Conservation (phyloP, 2,888 invertebrate species). For the Acrobasis consociella region DNA sequence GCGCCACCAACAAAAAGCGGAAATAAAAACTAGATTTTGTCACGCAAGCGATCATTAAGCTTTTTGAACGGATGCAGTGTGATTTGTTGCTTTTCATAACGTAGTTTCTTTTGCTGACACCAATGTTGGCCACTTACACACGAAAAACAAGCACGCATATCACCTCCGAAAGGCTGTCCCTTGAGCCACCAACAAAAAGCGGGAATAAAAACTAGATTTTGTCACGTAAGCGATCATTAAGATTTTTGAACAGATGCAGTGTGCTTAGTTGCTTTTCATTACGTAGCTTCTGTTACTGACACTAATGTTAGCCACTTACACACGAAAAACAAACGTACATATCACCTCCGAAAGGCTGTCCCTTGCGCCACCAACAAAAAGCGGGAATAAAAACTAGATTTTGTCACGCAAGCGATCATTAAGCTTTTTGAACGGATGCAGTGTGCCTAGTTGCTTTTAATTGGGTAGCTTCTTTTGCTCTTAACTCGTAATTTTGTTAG, state of each 20-base stretch:
- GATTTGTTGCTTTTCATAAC: constrained; percentile 67
- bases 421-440: constrained; percentile 65
- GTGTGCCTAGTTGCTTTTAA: constrained; percentile 61
- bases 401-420: constrained; percentile 68
- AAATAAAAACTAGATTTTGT: constrained; percentile 64
- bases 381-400: constrained; percentile 55
- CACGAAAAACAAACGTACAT: too few relatives aligned
- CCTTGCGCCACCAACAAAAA: constrained; percentile 41
- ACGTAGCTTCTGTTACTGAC: constrained; percentile 58
- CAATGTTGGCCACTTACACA: too few relatives aligned
- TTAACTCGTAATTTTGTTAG: constrained; percentile 38
- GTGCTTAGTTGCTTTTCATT: constrained; percentile 64
- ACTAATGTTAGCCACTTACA: too few relatives aligned
- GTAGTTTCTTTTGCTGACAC: constrained; percentile 51
- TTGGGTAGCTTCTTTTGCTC: constrained; percentile 66
- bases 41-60: constrained; percentile 63
- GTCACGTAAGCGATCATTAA: constrained; percentile 66
- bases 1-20: constrained; percentile 37
- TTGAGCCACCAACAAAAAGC: constrained; percentile 40
- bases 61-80: constrained; percentile 64
- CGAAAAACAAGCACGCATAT: constrained; percentile 19
- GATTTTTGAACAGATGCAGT: constrained; percentile 64
- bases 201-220: constrained; percentile 59
- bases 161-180: constrained; percentile 22
- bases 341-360: constrained; percentile 21